Conservation (phyloP, 2,888 invertebrate species). For the Andrena minutula region DNA sequence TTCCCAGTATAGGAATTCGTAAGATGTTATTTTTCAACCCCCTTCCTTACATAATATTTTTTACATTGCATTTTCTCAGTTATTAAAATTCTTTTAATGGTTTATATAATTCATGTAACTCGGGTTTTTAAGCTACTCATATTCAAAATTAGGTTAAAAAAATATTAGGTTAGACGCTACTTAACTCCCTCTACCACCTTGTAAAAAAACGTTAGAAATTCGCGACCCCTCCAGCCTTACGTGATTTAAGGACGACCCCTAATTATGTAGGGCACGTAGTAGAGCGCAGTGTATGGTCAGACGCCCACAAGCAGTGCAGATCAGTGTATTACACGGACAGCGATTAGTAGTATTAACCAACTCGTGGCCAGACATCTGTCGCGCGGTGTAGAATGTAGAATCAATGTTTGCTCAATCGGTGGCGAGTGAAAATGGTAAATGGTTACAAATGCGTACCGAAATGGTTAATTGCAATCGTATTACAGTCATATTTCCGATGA, state of each 20-base stretch:
- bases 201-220: no score
- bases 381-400: slow-evolving; percentile 14
- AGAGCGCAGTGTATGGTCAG: not conserved
- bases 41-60: no score
- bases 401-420: slow-evolving; percentile 29
- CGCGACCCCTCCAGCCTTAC: no score
- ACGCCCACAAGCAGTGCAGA: slow-evolving; percentile 7
- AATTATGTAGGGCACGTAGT: not conserved
- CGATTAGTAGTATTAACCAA: slow-evolving; percentile 24
- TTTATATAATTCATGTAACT: no score
- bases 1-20: no score
- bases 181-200: no score
- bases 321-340: not conserved
- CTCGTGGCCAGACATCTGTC: slow-evolving; percentile 15
- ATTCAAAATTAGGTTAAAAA: not conserved
- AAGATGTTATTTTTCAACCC: no score
- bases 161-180: no score
- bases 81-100: no score
- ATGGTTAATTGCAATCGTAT: slow-evolving; percentile 4
- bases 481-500: not conserved
- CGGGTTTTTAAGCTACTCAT: no score
- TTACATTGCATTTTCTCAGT: no score
- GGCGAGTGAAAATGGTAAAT: slow-evolving; percentile 29
- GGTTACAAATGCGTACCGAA: slow-evolving; percentile 1
- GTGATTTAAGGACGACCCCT: not conserved